Percentiles rank a stretch among this genome's conserved stretches.
phyloP scores from a whole-genome alignment of 2,113 vertebrate species.

The Vidua chalybeata region DNA sequence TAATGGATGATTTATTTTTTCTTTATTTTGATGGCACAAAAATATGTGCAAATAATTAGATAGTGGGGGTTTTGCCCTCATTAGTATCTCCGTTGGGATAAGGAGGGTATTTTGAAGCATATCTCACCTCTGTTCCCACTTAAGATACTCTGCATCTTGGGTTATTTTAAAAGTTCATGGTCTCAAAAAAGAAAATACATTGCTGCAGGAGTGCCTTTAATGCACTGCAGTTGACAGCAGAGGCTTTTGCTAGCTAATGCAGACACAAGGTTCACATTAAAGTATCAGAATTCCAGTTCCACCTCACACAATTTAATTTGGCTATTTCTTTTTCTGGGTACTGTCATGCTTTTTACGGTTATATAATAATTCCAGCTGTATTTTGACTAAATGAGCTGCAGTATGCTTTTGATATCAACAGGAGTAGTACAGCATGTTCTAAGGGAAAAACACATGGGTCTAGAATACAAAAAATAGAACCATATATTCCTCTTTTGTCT shows the following conservation, averaged over 20 bases:
- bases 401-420: neutral
- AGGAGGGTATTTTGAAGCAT: neutral
- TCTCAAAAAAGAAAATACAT: neutral
- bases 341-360: neutral
- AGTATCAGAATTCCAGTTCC: neutral
- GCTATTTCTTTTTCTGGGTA: neutral
- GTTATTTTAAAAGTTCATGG: neutral
- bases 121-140: neutral
- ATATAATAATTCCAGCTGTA: neutral
- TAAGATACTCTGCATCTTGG: neutral
- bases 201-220: neutral
- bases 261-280: fast-evolving
- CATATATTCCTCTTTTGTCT: neutral
- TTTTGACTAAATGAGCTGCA: neutral
- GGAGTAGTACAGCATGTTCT: fast-evolving
- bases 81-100: neutral
- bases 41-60: neutral
- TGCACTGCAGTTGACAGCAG: neutral
- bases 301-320: neutral
- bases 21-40: neutral
- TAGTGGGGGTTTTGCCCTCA: neutral
- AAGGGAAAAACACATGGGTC: fast-evolving
- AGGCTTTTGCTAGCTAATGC: neutral
- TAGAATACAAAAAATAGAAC: neutral
- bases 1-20: neutral